These are phyloP conservation scores for Tiliacea citrago DNA, from an alignment of 2,888 invertebrate species.

Conservation along the genomic window DNA sequence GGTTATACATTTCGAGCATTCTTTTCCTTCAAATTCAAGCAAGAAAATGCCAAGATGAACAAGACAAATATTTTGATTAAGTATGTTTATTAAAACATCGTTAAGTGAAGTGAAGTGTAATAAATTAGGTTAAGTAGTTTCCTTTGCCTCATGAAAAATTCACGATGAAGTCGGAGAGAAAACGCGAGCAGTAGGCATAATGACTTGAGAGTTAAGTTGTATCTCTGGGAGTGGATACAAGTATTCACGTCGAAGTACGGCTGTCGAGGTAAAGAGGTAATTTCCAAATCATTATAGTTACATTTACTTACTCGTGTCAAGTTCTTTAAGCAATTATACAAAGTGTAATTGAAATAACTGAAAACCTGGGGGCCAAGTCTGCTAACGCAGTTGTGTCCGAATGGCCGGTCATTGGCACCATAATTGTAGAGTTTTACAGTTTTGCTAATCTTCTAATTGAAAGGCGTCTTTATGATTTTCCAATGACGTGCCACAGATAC, in stretches of 20 bases:
- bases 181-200: constrained; percentile 10
- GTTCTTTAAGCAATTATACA: not conserved
- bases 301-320: not conserved
- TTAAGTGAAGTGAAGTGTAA: constrained; percentile 16
- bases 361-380: too few species aligned
- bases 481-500: too few species aligned
- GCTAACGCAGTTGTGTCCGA: too few species aligned
- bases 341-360: too few species aligned
- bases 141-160: constrained; percentile 46
- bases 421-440: too few species aligned
- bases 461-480: too few species aligned
- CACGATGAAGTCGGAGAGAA: constrained; percentile 30
- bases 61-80: constrained; percentile 4
- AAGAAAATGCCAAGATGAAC: not conserved
- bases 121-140: constrained; percentile 54
- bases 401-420: too few species aligned
- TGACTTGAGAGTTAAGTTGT: not conserved
- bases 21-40: not conserved
- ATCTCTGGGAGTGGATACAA: constrained; percentile 19
- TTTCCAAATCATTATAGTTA: not conserved
- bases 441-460: too few species aligned
- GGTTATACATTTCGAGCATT: not conserved
- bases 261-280: not conserved
- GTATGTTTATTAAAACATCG: constrained; percentile 30
- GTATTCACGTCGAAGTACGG: not conserved